phyloP scores from a whole-genome alignment of 2,797 vertebrate genomes.

The Pelobates cultripes region DNA sequence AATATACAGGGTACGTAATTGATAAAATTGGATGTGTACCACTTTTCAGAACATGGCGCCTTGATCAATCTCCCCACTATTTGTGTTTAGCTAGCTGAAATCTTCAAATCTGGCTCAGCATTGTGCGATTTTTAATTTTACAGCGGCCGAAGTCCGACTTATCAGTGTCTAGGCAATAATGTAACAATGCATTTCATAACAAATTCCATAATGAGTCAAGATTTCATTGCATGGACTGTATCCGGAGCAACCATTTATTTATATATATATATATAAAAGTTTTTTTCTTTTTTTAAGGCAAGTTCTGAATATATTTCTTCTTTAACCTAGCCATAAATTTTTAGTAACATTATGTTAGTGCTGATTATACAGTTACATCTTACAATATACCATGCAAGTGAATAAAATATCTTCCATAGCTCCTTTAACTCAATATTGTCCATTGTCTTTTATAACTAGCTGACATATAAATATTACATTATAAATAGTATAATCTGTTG shows the following conservation, averaged over 20 bases:
- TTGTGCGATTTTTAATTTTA: too few relatives aligned
- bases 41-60: too few relatives aligned
- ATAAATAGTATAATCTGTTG: slow-evolving; percentile 51
- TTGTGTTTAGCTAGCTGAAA: too few relatives aligned
- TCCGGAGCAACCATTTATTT: not conserved
- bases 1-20: too few relatives aligned
- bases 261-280: not conserved
- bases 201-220: too few relatives aligned
- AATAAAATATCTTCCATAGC: slow-evolving; percentile 8
- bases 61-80: too few relatives aligned
- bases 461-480: slow-evolving; percentile 53
- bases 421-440: slow-evolving; percentile 12
- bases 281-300: not conserved
- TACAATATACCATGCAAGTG: slow-evolving; percentile 22
- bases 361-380: slow-evolving; percentile 1
- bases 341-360: not conserved
- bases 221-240: too few relatives aligned
- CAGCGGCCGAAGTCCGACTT: too few relatives aligned
- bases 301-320: not conserved
- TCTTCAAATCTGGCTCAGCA: too few relatives aligned
- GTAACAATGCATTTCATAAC: too few relatives aligned
- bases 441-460: slow-evolving; percentile 9
- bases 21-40: too few relatives aligned
- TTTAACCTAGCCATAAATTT: not conserved
- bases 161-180: too few relatives aligned